Conservation (phyloP, 2,888 invertebrate species). For the Ornithoptera alexandrae region DNA sequence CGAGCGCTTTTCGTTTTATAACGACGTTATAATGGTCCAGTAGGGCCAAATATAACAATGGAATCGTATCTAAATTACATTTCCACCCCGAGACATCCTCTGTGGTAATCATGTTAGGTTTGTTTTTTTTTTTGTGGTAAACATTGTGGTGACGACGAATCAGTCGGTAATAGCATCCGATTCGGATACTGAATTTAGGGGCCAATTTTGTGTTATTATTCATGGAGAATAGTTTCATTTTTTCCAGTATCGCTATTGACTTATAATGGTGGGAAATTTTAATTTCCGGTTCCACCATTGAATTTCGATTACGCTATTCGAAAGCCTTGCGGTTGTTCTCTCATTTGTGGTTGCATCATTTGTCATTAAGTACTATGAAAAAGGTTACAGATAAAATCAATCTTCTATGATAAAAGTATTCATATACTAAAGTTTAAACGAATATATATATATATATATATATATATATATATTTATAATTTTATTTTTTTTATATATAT, state of each 20-base stretch:
- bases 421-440: too few relatives aligned
- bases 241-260: not conserved
- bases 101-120: slow-evolving; percentile 14
- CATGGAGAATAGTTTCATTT: not conserved
- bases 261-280: not conserved
- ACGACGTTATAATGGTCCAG: slow-evolving; percentile 27
- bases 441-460: too few relatives aligned
- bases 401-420: too few relatives aligned
- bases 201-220: slow-evolving; percentile 2
- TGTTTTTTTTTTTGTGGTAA: slow-evolving; percentile 18
- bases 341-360: too few relatives aligned
- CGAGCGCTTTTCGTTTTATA: slow-evolving; percentile 19
- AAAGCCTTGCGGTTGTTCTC: too few relatives aligned
- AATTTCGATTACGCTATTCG: not conserved
- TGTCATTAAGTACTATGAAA: too few relatives aligned
- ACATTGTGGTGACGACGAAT: slow-evolving; percentile 26
- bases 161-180: slow-evolving; percentile 20
- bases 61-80: slow-evolving; percentile 24
- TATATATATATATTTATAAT: too few relatives aligned
- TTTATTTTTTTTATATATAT: too few relatives aligned
- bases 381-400: too few relatives aligned
- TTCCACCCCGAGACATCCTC: slow-evolving; percentile 23
- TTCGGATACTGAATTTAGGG: slow-evolving; percentile 11
- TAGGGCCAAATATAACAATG: slow-evolving; percentile 21
- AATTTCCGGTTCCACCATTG: not conserved